phyloP scores from a whole-genome alignment of 2,113 vertebrate genomes.

The Coptodon bakossiorum region DNA sequence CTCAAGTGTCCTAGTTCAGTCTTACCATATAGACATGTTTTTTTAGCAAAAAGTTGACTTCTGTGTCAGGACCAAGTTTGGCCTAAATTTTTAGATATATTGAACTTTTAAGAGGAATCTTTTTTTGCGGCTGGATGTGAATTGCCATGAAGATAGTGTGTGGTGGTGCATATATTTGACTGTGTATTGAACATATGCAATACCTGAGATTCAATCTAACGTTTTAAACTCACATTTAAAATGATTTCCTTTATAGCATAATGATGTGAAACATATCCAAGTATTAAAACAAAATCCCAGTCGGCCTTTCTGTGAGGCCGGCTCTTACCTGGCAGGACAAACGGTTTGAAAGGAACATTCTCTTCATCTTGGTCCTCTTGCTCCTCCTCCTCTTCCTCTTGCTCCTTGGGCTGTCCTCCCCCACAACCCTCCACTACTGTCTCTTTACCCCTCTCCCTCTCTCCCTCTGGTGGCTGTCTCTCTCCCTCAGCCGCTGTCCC shows the following conservation, averaged over 20 bases:
- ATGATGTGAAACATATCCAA: neutral
- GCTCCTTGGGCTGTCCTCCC: constrained; percentile 46
- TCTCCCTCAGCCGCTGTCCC: constrained; percentile 48
- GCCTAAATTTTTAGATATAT: neutral
- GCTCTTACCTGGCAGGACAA: constrained; percentile 63
- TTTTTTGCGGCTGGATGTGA: neutral
- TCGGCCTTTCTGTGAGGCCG: neutral
- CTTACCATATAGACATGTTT: neutral
- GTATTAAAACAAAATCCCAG: neutral
- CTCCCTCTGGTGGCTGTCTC: constrained; percentile 41
- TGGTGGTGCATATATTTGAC: neutral
- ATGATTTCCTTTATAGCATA: neutral
- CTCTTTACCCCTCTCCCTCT: constrained; percentile 28
- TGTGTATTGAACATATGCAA: neutral
- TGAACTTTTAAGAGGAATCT: neutral
- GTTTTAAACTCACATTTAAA: neutral
- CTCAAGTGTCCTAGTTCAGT: neutral
- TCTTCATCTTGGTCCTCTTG: constrained; percentile 47
- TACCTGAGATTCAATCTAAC: neutral
- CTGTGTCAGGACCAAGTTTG: neutral
- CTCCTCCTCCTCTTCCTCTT: constrained; percentile 60
- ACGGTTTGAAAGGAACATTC: constrained; percentile 53
- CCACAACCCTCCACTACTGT: neutral
- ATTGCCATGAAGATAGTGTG: neutral
- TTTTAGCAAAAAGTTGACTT: neutral